Evolutionary conservation across 2,113 vertebrate genomes (phyloP).

Genomic region (Cromileptes altivelis): DNA sequence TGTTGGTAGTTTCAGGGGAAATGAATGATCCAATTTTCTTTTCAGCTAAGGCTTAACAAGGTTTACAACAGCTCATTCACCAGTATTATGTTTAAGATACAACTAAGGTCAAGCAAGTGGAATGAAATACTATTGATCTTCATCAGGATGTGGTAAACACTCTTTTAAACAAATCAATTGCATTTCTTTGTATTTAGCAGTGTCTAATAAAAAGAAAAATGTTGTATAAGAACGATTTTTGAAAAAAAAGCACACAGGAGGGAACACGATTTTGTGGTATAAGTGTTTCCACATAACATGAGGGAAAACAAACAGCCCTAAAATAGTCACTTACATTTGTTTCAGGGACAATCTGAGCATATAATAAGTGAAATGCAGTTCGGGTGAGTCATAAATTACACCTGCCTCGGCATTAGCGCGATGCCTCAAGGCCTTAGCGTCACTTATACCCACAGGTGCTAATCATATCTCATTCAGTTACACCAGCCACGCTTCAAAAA

Average conservation of each 20-base stretch:
- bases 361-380: not conserved
- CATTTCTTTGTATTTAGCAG: not conserved
- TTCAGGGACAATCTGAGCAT: not conserved
- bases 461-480: slow-evolving; percentile 18
- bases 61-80: slow-evolving; percentile 22
- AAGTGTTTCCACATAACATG: not conserved
- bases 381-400: slow-evolving; percentile 6
- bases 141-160: slow-evolving; percentile 19
- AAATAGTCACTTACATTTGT: not conserved
- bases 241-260: not conserved
- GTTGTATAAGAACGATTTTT: not conserved
- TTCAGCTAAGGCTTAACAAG: slow-evolving; percentile 34
- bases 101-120: slow-evolving; percentile 16
- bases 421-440: slow-evolving; percentile 5
- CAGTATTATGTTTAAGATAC: slow-evolving; percentile 11
- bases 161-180: not conserved
- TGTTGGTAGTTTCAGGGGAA: slow-evolving; percentile 11
- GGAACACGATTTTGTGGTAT: not conserved
- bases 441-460: not conserved
- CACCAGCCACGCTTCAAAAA: not conserved
- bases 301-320: slow-evolving; percentile 3
- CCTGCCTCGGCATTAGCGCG: not conserved
- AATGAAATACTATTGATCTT: slow-evolving; percentile 27
- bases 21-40: slow-evolving; percentile 32
- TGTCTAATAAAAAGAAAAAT: not conserved